These are phyloP conservation scores for Proterorhinus semilunaris DNA, from an alignment of 2,113 vertebrate species.

Conservation along the genomic window DNA sequence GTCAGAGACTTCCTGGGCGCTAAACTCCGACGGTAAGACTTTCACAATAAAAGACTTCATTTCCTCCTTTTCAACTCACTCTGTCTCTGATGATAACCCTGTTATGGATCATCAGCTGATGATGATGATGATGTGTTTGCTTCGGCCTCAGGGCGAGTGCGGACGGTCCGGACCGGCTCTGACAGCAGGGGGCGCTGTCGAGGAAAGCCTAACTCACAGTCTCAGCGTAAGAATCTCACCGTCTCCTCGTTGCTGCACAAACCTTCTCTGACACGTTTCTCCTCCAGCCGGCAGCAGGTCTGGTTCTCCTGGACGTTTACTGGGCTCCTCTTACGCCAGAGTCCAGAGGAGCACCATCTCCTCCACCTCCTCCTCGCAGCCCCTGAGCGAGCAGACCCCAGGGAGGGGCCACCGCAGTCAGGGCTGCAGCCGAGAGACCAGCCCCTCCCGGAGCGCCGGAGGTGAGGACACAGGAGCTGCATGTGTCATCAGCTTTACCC, in stretches of 20 bases:
- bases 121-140: too few relatives aligned
- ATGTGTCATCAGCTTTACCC: too few relatives aligned
- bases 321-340: conserved; percentile 82
- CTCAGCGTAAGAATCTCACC: conserved; percentile 83
- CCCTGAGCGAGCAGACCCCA: conserved; percentile 78
- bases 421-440: conserved; percentile 94
- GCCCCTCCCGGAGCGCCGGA: conserved; percentile 81
- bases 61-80: conserved; percentile 4
- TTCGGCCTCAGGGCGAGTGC: conserved; percentile 81
- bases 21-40: conserved; percentile 65
- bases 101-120: too few relatives aligned
- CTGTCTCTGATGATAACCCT: background rate
- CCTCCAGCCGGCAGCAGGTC: conserved; percentile 90
- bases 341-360: conserved; percentile 71
- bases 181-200: conserved; percentile 89
- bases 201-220: conserved; percentile 90
- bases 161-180: conserved; percentile 76
- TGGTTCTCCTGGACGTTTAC: conserved; percentile 89
- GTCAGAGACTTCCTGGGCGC: conserved; percentile 60
- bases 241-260: too few relatives aligned
- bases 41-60: background rate
- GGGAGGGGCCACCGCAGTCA: conserved; percentile 89
- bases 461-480: background rate
- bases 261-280: background rate
- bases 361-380: conserved; percentile 58